Percentiles rank a stretch among this genome's conserved stretches.
Conservation (phyloP, 2,888 invertebrate species). For the Empis livida region DNA sequence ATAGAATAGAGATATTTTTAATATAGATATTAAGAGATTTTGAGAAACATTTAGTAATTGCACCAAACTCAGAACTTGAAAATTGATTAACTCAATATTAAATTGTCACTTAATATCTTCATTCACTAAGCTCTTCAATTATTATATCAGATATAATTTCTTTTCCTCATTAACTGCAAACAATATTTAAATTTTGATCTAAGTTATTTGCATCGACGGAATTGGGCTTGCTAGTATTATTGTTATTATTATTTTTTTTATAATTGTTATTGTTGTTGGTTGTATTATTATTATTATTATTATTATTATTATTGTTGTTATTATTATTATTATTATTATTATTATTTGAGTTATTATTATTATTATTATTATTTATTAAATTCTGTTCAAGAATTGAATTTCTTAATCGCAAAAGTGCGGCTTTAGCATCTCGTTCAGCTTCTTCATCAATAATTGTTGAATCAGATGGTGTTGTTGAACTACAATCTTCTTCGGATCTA, state of each 20-base stretch:
- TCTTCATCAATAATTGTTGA: conserved; percentile 18
- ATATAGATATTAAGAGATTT: too few species aligned
- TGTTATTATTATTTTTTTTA: conserved; percentile 22
- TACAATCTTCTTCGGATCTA: conserved; percentile 9
- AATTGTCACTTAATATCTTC: too few species aligned
- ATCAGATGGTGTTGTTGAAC: conserved; percentile 11
- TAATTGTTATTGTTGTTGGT: conserved; percentile 22
- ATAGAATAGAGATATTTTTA: too few species aligned
- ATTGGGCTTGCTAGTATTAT: conserved; percentile 12
- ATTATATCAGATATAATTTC: too few species aligned
- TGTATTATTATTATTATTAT: conserved; percentile 16
- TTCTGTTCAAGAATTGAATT: conserved; percentile 21
- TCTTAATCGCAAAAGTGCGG: conserved; percentile 13
- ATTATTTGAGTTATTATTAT: conserved; percentile 4
- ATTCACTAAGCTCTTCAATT: too few species aligned
- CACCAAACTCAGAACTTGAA: too few species aligned
- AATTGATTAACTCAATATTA: too few species aligned
- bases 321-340: conserved; percentile 6
- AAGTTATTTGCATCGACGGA: conserved; percentile 8
- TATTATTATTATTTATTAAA: conserved; percentile 14
- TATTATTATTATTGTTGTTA: conserved; percentile 16
- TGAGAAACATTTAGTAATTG: too few species aligned
- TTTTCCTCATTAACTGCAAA: conserved; percentile 10
- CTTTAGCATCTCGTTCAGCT: conserved; percentile 15
- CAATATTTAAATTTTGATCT: conserved; percentile 12